These are phyloP conservation scores for Acanthosepion pharaonis DNA, from an alignment of 2,888 invertebrate genomes.

Conservation along the genomic window DNA sequence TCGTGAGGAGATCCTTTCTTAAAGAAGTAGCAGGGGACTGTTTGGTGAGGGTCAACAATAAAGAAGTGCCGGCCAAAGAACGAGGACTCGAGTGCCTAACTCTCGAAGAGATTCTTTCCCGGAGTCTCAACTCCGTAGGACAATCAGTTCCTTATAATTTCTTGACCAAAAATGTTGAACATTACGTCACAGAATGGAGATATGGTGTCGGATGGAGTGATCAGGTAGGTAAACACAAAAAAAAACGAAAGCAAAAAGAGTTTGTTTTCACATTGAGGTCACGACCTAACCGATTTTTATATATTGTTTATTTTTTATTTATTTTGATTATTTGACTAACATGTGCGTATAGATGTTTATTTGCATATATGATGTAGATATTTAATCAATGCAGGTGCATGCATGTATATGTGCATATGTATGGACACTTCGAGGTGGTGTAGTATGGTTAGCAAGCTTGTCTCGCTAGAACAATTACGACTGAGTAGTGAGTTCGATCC, in stretches of 20 bases:
- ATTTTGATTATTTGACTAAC: no score
- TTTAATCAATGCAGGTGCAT: no score
- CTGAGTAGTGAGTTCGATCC: no score
- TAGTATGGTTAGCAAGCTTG: no score
- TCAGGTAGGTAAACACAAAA: conserved; percentile 58
- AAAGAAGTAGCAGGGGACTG: conserved; percentile 58
- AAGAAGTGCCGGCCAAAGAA: conserved; percentile 64
- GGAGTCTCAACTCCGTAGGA: conserved; percentile 57
- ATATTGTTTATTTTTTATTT: no score
- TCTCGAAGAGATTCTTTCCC: conserved; percentile 57
- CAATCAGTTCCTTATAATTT: conserved; percentile 64
- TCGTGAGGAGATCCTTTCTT: conserved; percentile 56
- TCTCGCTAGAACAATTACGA: no score
- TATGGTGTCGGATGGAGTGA: conserved; percentile 69
- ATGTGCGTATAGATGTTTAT: no score
- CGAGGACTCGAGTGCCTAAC: conserved; percentile 58
- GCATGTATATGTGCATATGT: no score
- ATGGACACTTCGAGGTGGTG: no score
- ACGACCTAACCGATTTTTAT: neutral
- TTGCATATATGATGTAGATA: no score
- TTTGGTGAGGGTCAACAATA: conserved; percentile 68
- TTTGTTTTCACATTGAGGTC: neutral
- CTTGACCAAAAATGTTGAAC: conserved; percentile 66
- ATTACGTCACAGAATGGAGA: conserved; percentile 68
- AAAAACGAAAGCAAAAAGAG: no score